A percentile compares a stretch with the other conserved stretches of the same genome.
These are phyloP conservation scores for Heliopora coerulea DNA, from an alignment of 92 coral and sea anemone genomes.

Conservation along the genomic window DNA sequence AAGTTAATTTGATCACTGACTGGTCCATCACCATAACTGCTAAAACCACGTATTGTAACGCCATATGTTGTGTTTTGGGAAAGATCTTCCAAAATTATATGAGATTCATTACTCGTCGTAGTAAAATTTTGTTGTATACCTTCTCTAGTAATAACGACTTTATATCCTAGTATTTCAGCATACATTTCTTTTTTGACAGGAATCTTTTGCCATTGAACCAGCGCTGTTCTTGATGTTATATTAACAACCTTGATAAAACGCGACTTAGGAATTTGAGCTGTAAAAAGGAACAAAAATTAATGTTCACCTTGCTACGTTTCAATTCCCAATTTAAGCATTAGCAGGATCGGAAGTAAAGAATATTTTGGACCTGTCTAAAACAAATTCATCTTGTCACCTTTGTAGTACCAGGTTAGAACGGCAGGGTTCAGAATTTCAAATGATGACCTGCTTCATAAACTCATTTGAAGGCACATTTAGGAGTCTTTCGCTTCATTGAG, in stretches of 20 bases:
- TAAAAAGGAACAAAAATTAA: neutral
- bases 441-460: too few relatives aligned
- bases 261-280: neutral
- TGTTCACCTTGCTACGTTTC: too few relatives aligned
- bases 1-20: neutral
- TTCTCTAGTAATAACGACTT: neutral
- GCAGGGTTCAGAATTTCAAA: too few relatives aligned
- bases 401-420: too few relatives aligned
- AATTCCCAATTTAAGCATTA: too few relatives aligned
- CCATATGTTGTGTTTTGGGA: neutral
- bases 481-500: too few relatives aligned
- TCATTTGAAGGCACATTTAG: too few relatives aligned
- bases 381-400: too few relatives aligned
- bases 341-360: too few relatives aligned
- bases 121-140: neutral
- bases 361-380: too few relatives aligned
- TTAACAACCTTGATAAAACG: neutral
- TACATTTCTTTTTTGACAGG: neutral
- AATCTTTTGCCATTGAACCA: neutral
- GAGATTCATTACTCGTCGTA: neutral
- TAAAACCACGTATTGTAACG: neutral
- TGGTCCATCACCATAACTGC: neutral
- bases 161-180: neutral
- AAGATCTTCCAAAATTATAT: neutral
- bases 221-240: neutral